A percentile compares a stretch with the other conserved stretches of the same genome.
phyloP scores from a whole-genome alignment of 2,888 invertebrate genomes.

The Erebia epiphron region DNA sequence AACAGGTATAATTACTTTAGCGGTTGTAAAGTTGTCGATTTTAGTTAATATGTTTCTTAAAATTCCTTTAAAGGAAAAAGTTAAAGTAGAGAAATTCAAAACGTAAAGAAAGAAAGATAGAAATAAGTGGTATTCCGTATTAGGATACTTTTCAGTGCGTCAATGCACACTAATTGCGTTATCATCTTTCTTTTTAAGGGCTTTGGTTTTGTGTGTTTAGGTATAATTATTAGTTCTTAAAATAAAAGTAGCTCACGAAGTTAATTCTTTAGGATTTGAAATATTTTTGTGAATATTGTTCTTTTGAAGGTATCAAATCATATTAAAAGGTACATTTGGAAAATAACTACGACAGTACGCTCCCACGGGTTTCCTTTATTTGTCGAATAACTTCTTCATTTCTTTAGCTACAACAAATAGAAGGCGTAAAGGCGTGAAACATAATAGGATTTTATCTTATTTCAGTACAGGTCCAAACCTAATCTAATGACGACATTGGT shows the following conservation, averaged over 20 bases:
- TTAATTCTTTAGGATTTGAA: too few species aligned
- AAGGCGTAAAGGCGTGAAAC: conserved; percentile 10
- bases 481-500: conserved; percentile 20
- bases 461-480: conserved; percentile 20
- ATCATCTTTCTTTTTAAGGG: too few species aligned
- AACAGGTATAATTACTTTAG: not conserved
- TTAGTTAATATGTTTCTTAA: not conserved
- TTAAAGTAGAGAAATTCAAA: too few species aligned
- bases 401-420: conserved; percentile 5
- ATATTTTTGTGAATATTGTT: not conserved
- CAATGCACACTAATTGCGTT: too few species aligned
- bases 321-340: conserved; percentile 6
- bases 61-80: not conserved
- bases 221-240: too few species aligned
- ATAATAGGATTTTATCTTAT: conserved; percentile 19
- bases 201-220: too few species aligned
- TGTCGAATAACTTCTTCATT: conserved; percentile 10
- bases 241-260: too few species aligned
- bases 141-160: too few species aligned
- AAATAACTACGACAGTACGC: conserved; percentile 8
- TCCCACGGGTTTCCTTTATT: conserved; percentile 2
- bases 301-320: conserved; percentile 11
- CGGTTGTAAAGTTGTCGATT: not conserved
- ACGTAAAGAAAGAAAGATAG: too few species aligned
- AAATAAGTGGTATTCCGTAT: too few species aligned